Evolutionary conservation across 2,888 invertebrate genomes (phyloP), one percentile per base, ranked within the genome.

Genomic region (Microctonus hyperodae): DNA sequence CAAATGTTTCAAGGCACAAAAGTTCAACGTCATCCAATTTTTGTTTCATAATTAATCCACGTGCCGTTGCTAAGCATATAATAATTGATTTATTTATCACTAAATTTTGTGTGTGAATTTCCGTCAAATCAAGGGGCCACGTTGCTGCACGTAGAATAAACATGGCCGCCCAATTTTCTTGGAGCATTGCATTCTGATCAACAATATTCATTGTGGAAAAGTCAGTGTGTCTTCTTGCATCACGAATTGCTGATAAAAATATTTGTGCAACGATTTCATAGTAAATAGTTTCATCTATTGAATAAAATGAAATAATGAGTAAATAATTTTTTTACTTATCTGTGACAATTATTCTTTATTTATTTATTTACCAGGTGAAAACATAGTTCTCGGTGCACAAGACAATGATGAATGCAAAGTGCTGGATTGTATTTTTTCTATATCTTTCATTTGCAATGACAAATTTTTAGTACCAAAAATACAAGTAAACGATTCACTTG

Each of bases 231-330:
- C 80, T 80, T 70, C 88, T 85, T 0, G 88, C 88, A 69, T 87
- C 87, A 53, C 87, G 87, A 58, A 90, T 84, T 1, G 88, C 85
- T 0, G 88, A 83, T 11, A 90, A 80, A 55, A 90, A 82, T 73
- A 90, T 88, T 76, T 89, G 88, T 0, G 88, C 88, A 5, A 88
- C 85, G 48, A 88, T 82, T 81, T 90, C 89, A 74, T 88, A 86
- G 62, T 86, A 85, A 28, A 86, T 74, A 70, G 72, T 67, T 67
- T 76, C 75, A 6, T 72, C 76, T 74, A 44, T 37, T 13, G 10
- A 58, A 58, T 22, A 44, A 20, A 22, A 5, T 28, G n/a, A 28
- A 28, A 28, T 28, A 28, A 28, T 28, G 28, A 28, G 33, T 16
- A 35, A 55, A 11, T 16, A 56, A 22, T 55, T 28, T 58, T 11